A percentile compares a stretch with the other conserved stretches of the same genome.
Evolutionary conservation across 2,113 vertebrate species (phyloP).

Genomic region (Notothenia rossii): DNA sequence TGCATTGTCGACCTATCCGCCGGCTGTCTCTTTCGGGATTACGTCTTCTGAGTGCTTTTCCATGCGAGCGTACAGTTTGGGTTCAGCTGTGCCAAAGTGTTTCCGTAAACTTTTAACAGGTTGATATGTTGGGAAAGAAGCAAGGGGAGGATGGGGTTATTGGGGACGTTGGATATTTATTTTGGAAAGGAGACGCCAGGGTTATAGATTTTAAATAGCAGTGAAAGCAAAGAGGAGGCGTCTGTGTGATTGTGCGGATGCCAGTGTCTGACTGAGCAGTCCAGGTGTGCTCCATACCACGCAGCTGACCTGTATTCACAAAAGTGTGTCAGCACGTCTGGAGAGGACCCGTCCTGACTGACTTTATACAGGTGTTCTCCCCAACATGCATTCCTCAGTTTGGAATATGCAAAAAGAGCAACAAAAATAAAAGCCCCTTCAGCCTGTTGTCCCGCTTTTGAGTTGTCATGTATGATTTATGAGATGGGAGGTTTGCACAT

Average conservation of each 20-base stretch:
- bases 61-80: slow-evolving; percentile 30
- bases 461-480: slow-evolving; percentile 61
- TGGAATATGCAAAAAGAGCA: slow-evolving; percentile 32
- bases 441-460: slow-evolving; percentile 40
- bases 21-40: slow-evolving; percentile 37
- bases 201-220: slow-evolving; percentile 19
- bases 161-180: slow-evolving; percentile 22
- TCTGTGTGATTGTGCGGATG: slow-evolving; percentile 26
- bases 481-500: slow-evolving; percentile 35
- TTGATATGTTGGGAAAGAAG: slow-evolving; percentile 6
- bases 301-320: slow-evolving; percentile 52
- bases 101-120: slow-evolving; percentile 33
- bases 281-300: slow-evolving; percentile 78
- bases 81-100: slow-evolving; percentile 28
- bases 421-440: slow-evolving; percentile 30
- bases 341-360: slow-evolving; percentile 30
- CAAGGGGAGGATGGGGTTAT: background rate
- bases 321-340: slow-evolving; percentile 79
- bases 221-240: slow-evolving; percentile 23
- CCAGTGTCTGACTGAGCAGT: slow-evolving; percentile 39
- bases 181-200: slow-evolving; percentile 6
- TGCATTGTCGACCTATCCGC: slow-evolving; percentile 17
- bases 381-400: slow-evolving; percentile 60
- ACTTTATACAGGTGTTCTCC: slow-evolving; percentile 63
- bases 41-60: slow-evolving; percentile 54